These are phyloP conservation scores for Anguilla rostrata DNA, from an alignment of 2,113 vertebrate genomes.

Conservation along the genomic window DNA sequence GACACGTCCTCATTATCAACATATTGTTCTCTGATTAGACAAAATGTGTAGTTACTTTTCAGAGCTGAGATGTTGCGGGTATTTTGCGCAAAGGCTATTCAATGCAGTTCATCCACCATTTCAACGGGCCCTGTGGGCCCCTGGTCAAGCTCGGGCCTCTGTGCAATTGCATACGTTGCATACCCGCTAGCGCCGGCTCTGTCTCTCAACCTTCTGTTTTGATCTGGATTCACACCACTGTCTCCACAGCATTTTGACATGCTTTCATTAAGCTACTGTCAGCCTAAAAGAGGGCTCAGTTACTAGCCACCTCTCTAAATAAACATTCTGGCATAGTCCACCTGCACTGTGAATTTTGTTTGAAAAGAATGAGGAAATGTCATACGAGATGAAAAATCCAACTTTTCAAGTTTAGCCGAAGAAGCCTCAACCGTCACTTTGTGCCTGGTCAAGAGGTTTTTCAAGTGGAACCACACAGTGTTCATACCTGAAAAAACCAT, in stretches of 20 bases:
- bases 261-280: neutral
- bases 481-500: neutral
- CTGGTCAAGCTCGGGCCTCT: no score
- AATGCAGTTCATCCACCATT: no score
- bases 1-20: no score
- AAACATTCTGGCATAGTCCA: neutral
- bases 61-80: no score
- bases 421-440: neutral
- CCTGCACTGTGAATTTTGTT: neutral
- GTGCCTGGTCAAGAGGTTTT: neutral
- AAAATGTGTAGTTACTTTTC: no score
- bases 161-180: no score
- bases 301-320: neutral
- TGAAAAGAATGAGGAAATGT: slow-evolving; percentile 27
- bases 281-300: neutral
- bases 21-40: no score
- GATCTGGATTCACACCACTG: neutral
- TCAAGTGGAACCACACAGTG: neutral
- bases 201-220: neutral
- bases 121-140: no score
- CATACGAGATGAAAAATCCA: neutral
- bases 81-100: no score
- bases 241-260: neutral
- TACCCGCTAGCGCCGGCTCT: no score
- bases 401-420: slow-evolving; percentile 23